Evolutionary conservation across 2,797 vertebrate genomes (phyloP), one percentile per base, ranked within the genome.

Genomic region (Peromyscus aztecus): DNA sequence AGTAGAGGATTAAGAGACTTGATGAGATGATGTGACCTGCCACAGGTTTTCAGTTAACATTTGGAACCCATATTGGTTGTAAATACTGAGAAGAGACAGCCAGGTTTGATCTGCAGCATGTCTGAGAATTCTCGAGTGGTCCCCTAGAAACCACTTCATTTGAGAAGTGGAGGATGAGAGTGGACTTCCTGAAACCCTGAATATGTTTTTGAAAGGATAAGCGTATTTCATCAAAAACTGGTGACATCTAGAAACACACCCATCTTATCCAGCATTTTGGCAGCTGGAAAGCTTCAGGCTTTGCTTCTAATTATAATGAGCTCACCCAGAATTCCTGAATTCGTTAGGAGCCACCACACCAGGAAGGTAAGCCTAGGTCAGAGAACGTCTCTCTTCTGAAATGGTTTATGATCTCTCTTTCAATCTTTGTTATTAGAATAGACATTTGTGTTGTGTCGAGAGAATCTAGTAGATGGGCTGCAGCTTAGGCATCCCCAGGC

Each of bases 231-330:
- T 88, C 71, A 89, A 34, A 85, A 86, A 13, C 23, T 73, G 43
- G 19, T 85, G 34, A 90, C 12, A 77, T 94, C 11, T 76, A n/a
- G 17, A 55, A 43, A 59, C 49, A 87, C 37, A 75, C 61, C 85
- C 23, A 85, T 55, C 75, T 61, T 24, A 88, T 46, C 67, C 21
- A 69, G 43, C 40, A 83, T 85, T n/a, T 89, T 93, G 73, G 69
- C 40, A 95, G 17, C 46, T 24, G 67, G 82, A 73, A 85, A 82
- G 31, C 40, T 90, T 77, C 71, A 49, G 93, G 43, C 46, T 84
- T 89, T 87, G 57, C 43, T 94, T 96, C 21, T 49, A 63, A n/a
- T 95, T 93, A 76, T 89, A 86, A 96, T 91, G 67, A 84, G 87
- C 85, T 94, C 82, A 89, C 88, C 82, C 0, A 2, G 65, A 94